Base-by-base conservation (phyloP, 2,797 vertebrate genomes). In the Tragelaphus oryx region DNA sequence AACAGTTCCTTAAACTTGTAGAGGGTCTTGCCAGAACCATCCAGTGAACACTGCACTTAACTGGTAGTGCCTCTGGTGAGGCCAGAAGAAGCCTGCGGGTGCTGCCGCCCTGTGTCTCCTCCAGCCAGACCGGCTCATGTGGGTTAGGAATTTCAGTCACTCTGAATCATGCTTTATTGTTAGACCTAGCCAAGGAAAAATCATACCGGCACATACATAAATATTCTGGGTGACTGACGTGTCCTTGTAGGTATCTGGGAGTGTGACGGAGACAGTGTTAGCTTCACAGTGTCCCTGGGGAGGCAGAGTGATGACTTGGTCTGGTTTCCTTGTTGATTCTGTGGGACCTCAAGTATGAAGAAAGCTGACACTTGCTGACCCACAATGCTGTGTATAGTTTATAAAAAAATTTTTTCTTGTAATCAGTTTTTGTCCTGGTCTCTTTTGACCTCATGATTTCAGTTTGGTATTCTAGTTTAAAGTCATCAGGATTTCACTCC, bases 371-470 rank as follows among this genome's bases (percentile, higher is more conserved):
- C 46, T 85, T 88, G 89, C 46, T 48, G 7, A 74, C 74, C 80
- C 46, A 33, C 20, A 54, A 0, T 4, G 44, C 7, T 75, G 28
- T 2, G 57, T 20, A 75, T 10, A 17, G 37, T 75, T 96, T 26
- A 75, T 41, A 59, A 62, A 78, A 37, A 59, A 65, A 12, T 7
- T 1, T 37, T 16, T 57, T 81, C 50, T 80, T 44, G 44, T 33
- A 81, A 46, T 94, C 13, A 33, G 2, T 46, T 81, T 89, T 91
- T n/a, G 54, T 87, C 22, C 8, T 84, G 33, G 33, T 68, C 4
- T 79, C 26, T 76, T 57, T 68, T 84, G 85, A 80, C 20, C n/a
- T 71, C 26, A 13, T 37, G 60, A 74, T 91, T 89, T 94, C 41
- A 74, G 24, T 93, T 80, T 87, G 41, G 28, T 59, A 11, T 88